These are phyloP conservation scores for Perccottus glenii DNA, from an alignment of 2,113 vertebrate genomes.

Conservation along the genomic window DNA sequence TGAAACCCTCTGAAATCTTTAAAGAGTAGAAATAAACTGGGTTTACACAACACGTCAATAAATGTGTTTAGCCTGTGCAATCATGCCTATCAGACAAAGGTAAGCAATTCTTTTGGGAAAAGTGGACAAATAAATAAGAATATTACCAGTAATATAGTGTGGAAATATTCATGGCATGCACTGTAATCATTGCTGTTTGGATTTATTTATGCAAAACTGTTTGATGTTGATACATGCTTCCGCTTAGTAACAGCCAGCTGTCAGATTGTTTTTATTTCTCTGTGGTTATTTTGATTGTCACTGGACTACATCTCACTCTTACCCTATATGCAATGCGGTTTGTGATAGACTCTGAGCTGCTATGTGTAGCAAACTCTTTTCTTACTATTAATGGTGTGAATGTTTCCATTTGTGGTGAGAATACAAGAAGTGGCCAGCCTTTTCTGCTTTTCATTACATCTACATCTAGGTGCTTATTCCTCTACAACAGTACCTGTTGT, in stretches of 20 bases:
- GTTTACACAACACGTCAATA: too few relatives aligned
- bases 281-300: constrained; percentile 25
- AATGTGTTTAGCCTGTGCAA: too few relatives aligned
- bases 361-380: not conserved
- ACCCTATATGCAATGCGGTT: constrained; percentile 11
- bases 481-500: too few relatives aligned
- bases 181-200: constrained; percentile 7
- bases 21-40: too few relatives aligned
- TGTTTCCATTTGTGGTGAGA: not conserved
- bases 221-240: not conserved
- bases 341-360: constrained; percentile 4
- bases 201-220: not conserved
- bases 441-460: too few relatives aligned
- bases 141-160: too few relatives aligned
- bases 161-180: not conserved
- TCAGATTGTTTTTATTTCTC: constrained; percentile 30
- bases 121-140: too few relatives aligned
- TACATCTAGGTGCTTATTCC: too few relatives aligned
- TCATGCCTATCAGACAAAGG: too few relatives aligned
- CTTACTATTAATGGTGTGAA: not conserved
- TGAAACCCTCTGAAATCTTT: too few relatives aligned
- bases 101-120: too few relatives aligned
- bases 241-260: constrained; percentile 12
- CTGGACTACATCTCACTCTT: not conserved
- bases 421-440: too few relatives aligned